phyloP scores from a whole-genome alignment of 2,888 invertebrate genomes.

The Latrodectus hesperus region DNA sequence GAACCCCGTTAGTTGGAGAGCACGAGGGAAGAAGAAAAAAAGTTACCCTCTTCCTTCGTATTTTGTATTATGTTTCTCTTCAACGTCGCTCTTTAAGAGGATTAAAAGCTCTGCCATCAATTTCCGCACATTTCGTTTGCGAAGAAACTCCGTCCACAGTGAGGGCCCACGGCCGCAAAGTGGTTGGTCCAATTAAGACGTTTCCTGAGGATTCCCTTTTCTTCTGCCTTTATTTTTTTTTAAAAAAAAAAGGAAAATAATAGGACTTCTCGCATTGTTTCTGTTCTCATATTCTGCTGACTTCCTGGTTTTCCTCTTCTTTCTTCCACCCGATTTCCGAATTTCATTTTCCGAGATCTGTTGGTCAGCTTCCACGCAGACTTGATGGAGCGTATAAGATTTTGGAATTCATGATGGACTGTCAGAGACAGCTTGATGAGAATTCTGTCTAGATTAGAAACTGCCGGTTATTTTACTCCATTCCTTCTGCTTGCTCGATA shows the following conservation, averaged over 20 bases:
- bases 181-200: constrained; percentile 66
- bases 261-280: neutral
- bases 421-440: too few species aligned
- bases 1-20: constrained; percentile 3
- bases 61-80: constrained; percentile 67
- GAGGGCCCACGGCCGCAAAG: constrained; percentile 52
- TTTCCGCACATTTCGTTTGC: constrained; percentile 65
- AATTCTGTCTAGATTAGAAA: too few species aligned
- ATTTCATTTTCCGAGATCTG: constrained; percentile 46
- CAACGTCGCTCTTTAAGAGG: constrained; percentile 55
- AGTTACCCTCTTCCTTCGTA: constrained; percentile 14
- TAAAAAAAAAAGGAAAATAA: too few species aligned
- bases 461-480: too few species aligned
- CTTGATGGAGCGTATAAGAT: neutral
- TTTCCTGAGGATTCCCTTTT: constrained; percentile 58
- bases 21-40: neutral
- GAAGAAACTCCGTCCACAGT: constrained; percentile 41
- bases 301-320: constrained; percentile 48
- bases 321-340: constrained; percentile 44
- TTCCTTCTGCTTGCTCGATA: too few species aligned
- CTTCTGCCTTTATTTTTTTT: constrained; percentile 11
- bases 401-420: too few species aligned
- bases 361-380: neutral
- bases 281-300: constrained; percentile 55
- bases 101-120: constrained; percentile 68